A percentile compares a stretch with the other conserved stretches of the same genome.
These are phyloP conservation scores for Allophyes oxyacanthae DNA, from an alignment of 2,888 invertebrate genomes.

Conservation along the genomic window DNA sequence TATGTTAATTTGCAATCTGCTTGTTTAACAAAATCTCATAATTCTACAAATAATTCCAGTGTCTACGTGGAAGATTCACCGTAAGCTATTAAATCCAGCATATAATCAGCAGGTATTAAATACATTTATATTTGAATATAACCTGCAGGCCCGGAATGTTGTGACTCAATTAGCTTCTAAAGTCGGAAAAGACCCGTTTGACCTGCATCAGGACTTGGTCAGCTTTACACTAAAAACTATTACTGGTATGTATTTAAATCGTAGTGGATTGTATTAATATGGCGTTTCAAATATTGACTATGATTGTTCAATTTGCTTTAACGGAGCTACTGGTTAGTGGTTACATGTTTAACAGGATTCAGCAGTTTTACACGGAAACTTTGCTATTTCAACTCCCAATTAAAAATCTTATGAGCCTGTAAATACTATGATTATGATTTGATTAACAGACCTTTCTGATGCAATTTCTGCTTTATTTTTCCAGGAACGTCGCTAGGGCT, in stretches of 20 bases:
- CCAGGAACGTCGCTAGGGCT: slow-evolving; percentile 28
- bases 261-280: too few relatives aligned
- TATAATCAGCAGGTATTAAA: slow-evolving; percentile 60
- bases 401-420: too few relatives aligned
- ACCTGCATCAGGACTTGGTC: slow-evolving; percentile 46
- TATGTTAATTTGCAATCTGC: too few relatives aligned
- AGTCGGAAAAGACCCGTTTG: slow-evolving; percentile 50
- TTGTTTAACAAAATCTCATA: too few relatives aligned
- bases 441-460: too few relatives aligned
- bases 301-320: too few relatives aligned
- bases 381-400: too few relatives aligned
- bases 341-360: too few relatives aligned
- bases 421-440: too few relatives aligned
- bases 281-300: too few relatives aligned
- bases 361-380: too few relatives aligned
- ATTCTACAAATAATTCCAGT: slow-evolving; percentile 5
- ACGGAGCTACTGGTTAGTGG: too few relatives aligned
- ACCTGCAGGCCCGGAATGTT: slow-evolving; percentile 53
- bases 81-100: slow-evolving; percentile 61
- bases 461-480: slow-evolving; percentile 3
- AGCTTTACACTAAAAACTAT: slow-evolving; percentile 53
- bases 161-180: slow-evolving; percentile 39
- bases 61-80: slow-evolving; percentile 63
- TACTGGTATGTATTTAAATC: slow-evolving; percentile 56
- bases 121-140: slow-evolving; percentile 54